Percentiles rank a stretch among this genome's conserved stretches.
phyloP scores from a whole-genome alignment of 2,797 vertebrate genomes.

The Eremophila alpestris region DNA sequence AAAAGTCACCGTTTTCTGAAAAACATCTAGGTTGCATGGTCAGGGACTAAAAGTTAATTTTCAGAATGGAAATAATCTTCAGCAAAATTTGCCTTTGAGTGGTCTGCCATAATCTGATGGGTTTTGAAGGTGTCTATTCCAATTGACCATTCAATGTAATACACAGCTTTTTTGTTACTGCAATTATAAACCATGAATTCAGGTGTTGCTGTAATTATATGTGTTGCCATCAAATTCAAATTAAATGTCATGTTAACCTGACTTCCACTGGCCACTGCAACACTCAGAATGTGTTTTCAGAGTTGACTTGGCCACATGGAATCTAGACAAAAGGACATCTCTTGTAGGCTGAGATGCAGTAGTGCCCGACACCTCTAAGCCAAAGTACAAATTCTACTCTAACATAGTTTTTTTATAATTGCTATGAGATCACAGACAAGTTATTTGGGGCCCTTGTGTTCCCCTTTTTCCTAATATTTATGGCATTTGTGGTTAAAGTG shows the following conservation, averaged over 20 bases:
- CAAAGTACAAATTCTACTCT: neutral
- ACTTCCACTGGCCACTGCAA: neutral
- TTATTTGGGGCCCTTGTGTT: neutral
- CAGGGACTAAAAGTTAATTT: neutral
- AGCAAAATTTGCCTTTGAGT: neutral
- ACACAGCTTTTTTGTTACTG: neutral
- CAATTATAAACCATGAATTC: neutral
- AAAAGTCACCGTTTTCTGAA: neutral
- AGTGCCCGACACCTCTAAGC: neutral
- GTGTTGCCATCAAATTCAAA: neutral
- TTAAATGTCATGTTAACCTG: neutral
- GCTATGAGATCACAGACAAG: neutral
- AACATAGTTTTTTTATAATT: neutral
- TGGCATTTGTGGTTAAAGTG: neutral
- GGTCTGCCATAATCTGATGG: neutral
- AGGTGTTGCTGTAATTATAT: neutral
- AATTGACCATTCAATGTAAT: neutral
- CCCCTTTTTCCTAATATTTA: neutral
- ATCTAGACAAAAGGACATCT: neutral
- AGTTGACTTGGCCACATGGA: neutral
- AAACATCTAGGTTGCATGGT: neutral
- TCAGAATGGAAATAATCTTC: neutral
- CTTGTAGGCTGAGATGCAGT: neutral
- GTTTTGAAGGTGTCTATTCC: neutral
- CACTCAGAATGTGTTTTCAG: neutral